Conservation (phyloP, 1,140 invertebrate genomes). For the Zaprionus lachaisei region DNA sequence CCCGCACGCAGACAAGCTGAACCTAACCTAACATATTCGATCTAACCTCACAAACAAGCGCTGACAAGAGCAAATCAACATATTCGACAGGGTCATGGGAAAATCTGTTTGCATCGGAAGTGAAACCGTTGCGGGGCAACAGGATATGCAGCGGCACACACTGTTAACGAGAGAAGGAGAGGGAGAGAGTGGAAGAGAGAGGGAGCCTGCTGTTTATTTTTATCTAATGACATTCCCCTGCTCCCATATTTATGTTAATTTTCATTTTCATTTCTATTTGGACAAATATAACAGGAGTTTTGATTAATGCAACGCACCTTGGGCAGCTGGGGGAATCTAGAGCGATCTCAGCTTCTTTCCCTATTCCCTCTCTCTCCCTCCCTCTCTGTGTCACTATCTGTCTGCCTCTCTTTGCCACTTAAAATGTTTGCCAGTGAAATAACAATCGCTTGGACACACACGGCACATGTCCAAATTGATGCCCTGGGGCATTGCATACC, state of each 20-base stretch:
- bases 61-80: constrained; percentile 74
- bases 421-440: constrained; percentile 65
- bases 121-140: constrained; percentile 63
- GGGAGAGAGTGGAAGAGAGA: background rate
- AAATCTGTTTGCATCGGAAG: constrained; percentile 67
- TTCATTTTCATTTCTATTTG: constrained; percentile 48
- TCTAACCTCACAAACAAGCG: constrained; percentile 5
- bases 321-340: constrained; percentile 35
- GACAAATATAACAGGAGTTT: constrained; percentile 63
- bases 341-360: background rate
- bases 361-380: background rate
- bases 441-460: constrained; percentile 54
- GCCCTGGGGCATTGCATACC: constrained; percentile 73
- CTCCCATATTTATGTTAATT: constrained; percentile 76
- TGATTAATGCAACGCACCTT: constrained; percentile 79
- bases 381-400: constrained; percentile 1
- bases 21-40: constrained; percentile 13
- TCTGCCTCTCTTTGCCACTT: constrained; percentile 63
- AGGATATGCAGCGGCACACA: background rate
- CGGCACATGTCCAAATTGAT: constrained; percentile 82
- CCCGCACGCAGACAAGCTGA: constrained; percentile 22
- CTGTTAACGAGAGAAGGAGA: background rate
- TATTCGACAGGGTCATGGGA: constrained; percentile 65
- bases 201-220: constrained; percentile 56
- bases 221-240: constrained; percentile 35